A percentile compares a stretch with the other conserved stretches of the same genome.
Conservation (phyloP, 2,113 vertebrate species). For the Etia nguti region DNA sequence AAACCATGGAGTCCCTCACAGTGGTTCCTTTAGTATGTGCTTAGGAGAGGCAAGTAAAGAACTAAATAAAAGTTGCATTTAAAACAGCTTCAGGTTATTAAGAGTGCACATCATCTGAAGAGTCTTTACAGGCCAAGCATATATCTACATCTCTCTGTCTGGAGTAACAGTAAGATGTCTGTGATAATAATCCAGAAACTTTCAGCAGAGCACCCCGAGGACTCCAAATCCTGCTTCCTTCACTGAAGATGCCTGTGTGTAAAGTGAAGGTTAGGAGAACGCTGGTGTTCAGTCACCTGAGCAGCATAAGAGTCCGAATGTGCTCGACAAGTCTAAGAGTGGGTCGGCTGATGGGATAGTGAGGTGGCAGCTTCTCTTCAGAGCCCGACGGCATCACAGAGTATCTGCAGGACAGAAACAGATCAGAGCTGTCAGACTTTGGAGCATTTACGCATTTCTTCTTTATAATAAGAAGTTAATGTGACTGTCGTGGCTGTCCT, state of each 20-base stretch:
- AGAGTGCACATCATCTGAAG: not conserved
- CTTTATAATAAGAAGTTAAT: not conserved
- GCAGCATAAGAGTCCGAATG: constrained; percentile 59
- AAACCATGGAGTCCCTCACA: not conserved
- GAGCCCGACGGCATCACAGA: constrained; percentile 61
- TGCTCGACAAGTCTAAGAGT: constrained; percentile 58
- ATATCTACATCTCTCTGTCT: not conserved
- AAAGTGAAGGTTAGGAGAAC: not conserved
- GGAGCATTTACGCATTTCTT: not conserved
- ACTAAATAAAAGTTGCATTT: not conserved
- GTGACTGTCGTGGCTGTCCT: not conserved
- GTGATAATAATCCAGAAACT: not conserved
- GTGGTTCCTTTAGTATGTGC: not conserved
- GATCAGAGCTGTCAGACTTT: not conserved
- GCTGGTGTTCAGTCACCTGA: not conserved
- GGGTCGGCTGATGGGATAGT: constrained; percentile 68
- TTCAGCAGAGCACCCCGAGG: not conserved
- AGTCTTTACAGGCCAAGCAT: not conserved
- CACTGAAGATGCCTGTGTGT: not conserved
- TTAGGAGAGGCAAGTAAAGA: not conserved
- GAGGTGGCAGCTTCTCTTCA: constrained; percentile 63
- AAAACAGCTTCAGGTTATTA: not conserved
- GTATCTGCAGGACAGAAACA: constrained; percentile 58
- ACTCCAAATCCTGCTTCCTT: not conserved
- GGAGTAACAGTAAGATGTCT: not conserved